Percentiles rank a stretch among this genome's conserved stretches.
Conservation (phyloP, 35 echinoderm and acorn worm genomes). For the Apostichopus japonicus region DNA sequence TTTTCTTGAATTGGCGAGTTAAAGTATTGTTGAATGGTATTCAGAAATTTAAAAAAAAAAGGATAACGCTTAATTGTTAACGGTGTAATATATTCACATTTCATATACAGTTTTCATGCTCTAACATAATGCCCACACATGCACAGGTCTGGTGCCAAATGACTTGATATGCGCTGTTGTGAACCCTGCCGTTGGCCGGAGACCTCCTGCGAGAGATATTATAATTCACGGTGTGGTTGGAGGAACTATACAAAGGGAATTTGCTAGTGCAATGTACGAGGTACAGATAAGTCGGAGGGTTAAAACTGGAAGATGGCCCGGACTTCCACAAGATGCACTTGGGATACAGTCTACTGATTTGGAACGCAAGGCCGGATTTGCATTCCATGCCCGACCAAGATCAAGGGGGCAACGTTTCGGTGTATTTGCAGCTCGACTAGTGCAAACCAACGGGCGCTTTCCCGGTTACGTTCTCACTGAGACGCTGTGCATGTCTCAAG, state of each 20-base stretch:
- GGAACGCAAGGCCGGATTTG: neutral
- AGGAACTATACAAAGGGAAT: neutral
- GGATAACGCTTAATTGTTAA: no score
- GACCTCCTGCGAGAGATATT: neutral
- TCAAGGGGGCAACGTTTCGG: slow-evolving; percentile 25
- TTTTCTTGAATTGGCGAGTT: no score
- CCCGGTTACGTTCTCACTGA: neutral
- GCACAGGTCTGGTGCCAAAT: neutral
- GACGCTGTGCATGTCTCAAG: slow-evolving; percentile 3
- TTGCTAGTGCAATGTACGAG: neutral
- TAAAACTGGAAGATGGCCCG: neutral
- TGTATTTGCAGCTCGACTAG: neutral
- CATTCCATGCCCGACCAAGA: neutral
- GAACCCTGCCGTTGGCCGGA: neutral
- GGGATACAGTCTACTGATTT: neutral
- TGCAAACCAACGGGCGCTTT: neutral
- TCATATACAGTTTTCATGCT: no score
- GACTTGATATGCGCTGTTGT: slow-evolving; percentile 34
- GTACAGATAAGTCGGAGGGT: neutral
- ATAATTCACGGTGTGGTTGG: neutral
- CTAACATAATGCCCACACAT: no score
- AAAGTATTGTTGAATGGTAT: no score
- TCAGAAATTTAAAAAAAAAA: no score
- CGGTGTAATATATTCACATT: no score
- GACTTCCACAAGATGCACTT: neutral